Evolutionary conservation across 2,797 vertebrate genomes (phyloP), one percentile per base, ranked within the genome.

Genomic region (Poeciliopsis presidionis): DNA sequence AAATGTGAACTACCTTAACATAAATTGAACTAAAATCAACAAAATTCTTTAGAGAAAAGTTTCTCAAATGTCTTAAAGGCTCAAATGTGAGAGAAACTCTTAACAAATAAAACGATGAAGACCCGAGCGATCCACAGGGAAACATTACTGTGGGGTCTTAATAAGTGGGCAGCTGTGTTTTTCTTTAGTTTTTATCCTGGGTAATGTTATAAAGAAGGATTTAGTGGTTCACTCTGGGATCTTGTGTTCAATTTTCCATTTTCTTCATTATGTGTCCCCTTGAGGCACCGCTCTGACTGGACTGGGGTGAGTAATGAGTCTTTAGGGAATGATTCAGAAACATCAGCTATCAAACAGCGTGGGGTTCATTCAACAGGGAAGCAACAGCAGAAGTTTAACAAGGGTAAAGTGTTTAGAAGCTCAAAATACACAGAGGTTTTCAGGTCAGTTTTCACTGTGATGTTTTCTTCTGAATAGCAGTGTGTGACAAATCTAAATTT

Each of bases 141-240:
- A 61, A 61, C 57, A 61, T 61, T 30, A 33, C 57, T 61, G 5
- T 16, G 28, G 13, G 16, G 79, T 81, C 77, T 81, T 90, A 85
- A 89, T 84, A 89, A 86, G 81, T 80, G 83, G 80, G 74, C 75
- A 79, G 82, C 65, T 72, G 81, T 83, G 83, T 82, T 89, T 87
- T 89, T 70, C 83, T 81, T 84, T 84, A n/a, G 2, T 71, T 84
- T 84, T 82, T 78, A 70, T 84, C 87, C 57, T 49, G 72, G 77
- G 79, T 74, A 75, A 79, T 12, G 43, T 88, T 82, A 92, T 88
- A 88, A 83, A 89, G 91, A 92, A 92, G 65, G 69, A 79, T 88
- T 90, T 93, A 92, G 90, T 90, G 89, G 91, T 89, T 87, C 84
- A 55, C 90, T 89, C 85, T 80, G 69, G 76, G 89, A 84, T 86